These are phyloP conservation scores for Pyralis farinalis DNA, from an alignment of 2,888 invertebrate genomes.

Conservation along the genomic window DNA sequence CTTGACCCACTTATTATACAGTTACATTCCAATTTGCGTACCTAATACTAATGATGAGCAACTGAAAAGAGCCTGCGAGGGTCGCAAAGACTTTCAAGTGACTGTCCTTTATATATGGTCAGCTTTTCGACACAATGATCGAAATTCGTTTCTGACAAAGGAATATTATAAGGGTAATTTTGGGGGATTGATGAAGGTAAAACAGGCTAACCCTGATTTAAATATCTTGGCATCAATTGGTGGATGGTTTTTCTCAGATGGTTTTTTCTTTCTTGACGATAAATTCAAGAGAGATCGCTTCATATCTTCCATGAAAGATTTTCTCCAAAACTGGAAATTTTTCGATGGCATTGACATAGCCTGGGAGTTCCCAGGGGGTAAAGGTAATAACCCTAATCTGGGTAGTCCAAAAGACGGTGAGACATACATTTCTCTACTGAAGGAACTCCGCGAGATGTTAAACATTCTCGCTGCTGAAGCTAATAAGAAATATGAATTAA, in stretches of 20 bases:
- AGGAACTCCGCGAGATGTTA: slow-evolving; percentile 66
- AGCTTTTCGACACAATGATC: too few relatives aligned
- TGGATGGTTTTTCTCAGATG: slow-evolving; percentile 74
- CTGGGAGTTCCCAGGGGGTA: slow-evolving; percentile 77
- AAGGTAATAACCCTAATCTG: slow-evolving; percentile 68
- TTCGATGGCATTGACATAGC: slow-evolving; percentile 75
- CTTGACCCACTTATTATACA: slow-evolving; percentile 69
- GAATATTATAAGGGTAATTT: slow-evolving; percentile 77
- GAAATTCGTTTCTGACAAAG: too few relatives aligned
- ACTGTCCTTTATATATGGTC: slow-evolving; percentile 76
- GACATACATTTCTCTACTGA: slow-evolving; percentile 62
- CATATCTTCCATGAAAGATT: slow-evolving; percentile 68
- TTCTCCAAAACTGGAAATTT: slow-evolving; percentile 73
- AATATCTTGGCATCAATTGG: slow-evolving; percentile 71
- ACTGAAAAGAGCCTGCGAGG: slow-evolving; percentile 71
- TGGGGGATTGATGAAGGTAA: slow-evolving; percentile 71
- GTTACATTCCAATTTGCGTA: slow-evolving; percentile 73
- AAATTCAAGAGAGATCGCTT: slow-evolving; percentile 61
- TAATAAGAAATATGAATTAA: slow-evolving; percentile 69
- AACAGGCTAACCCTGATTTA: slow-evolving; percentile 65
- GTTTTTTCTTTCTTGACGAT: slow-evolving; percentile 71
- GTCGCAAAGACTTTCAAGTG: slow-evolving; percentile 72
- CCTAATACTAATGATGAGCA: slow-evolving; percentile 76
- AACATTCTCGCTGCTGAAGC: slow-evolving; percentile 60
- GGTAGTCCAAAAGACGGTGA: slow-evolving; percentile 68